These are phyloP conservation scores for Sinocyclocheilus rhinocerous DNA, from an alignment of 2,113 vertebrate species.

Conservation along the genomic window DNA sequence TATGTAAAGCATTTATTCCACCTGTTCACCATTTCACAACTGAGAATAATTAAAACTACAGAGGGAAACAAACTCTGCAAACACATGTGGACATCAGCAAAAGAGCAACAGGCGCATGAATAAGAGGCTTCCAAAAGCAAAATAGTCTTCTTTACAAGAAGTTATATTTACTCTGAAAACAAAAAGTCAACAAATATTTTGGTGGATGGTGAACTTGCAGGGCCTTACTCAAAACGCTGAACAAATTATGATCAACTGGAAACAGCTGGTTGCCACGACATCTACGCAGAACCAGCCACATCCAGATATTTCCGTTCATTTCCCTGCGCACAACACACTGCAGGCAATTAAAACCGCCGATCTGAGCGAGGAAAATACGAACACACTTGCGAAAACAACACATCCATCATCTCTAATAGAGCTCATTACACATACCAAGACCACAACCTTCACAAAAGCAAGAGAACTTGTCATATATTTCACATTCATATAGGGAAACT, in stretches of 20 bases:
- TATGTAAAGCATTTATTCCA: constrained; percentile 66
- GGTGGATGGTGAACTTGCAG: constrained; percentile 74
- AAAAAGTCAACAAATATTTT: constrained; percentile 71
- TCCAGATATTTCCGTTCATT: constrained; percentile 58
- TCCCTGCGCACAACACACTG: constrained; percentile 57
- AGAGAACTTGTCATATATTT: constrained; percentile 31
- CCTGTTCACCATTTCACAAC: constrained; percentile 74
- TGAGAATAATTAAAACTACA: constrained; percentile 72
- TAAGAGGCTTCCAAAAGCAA: constrained; percentile 69
- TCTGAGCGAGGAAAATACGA: constrained; percentile 44
- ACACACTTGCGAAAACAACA: constrained; percentile 44
- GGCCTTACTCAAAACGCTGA: constrained; percentile 74
- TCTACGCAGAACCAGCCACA: constrained; percentile 54
- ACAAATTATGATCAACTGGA: constrained; percentile 82
- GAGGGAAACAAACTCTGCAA: constrained; percentile 55
- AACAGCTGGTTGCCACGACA: constrained; percentile 75
- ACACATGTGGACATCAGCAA: constrained; percentile 67
- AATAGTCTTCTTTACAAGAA: constrained; percentile 68
- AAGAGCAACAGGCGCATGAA: constrained; percentile 65
- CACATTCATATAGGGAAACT: constrained; percentile 29
- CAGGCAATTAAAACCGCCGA: constrained; percentile 49
- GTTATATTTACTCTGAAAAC: constrained; percentile 64
- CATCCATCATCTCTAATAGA: constrained; percentile 43
- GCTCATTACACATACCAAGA: constrained; percentile 26
- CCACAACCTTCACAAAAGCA: constrained; percentile 33